Percentiles rank a stretch among this genome's conserved stretches.
phyloP scores from a whole-genome alignment of 2,113 vertebrate genomes.

The Labeo rohita region DNA sequence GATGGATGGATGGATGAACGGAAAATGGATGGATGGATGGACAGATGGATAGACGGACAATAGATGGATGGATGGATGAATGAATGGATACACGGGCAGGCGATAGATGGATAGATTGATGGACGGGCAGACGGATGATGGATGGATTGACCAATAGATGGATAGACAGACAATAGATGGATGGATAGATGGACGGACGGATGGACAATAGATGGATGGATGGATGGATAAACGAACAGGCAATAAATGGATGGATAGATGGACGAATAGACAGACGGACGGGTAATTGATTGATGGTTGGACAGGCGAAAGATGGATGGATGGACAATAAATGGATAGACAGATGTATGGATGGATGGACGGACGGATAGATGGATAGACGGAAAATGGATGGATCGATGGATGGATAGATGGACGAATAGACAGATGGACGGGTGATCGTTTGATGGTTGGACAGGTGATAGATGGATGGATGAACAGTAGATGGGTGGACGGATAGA shows the following conservation, averaged over 20 bases:
- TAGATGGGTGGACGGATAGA: too few relatives aligned
- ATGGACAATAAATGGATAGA: neutral
- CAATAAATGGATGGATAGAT: too few relatives aligned
- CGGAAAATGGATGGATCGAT: too few relatives aligned
- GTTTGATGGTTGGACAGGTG: too few relatives aligned
- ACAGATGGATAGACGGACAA: neutral
- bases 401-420: too few relatives aligned
- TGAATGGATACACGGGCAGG: neutral
- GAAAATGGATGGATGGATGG: neutral
- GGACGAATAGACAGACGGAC: neutral
- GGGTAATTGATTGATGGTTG: too few relatives aligned
- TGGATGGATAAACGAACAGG: neutral
- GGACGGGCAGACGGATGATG: rapidly evolving
- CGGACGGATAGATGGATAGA: neutral
- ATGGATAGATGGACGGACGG: neutral
- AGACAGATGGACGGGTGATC: too few relatives aligned
- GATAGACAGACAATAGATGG: neutral
- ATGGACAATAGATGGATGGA: too few relatives aligned
- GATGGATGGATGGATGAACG: neutral
- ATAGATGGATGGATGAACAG: too few relatives aligned
- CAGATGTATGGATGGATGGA: neutral
- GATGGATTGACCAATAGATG: too few relatives aligned
- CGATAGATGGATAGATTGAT: too few relatives aligned
- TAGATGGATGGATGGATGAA: neutral
- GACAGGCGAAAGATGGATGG: too few relatives aligned